Percentiles rank a stretch among this genome's conserved stretches.
phyloP scores from a whole-genome alignment of 2,797 vertebrate species.

The Leptoclinus maculatus region DNA sequence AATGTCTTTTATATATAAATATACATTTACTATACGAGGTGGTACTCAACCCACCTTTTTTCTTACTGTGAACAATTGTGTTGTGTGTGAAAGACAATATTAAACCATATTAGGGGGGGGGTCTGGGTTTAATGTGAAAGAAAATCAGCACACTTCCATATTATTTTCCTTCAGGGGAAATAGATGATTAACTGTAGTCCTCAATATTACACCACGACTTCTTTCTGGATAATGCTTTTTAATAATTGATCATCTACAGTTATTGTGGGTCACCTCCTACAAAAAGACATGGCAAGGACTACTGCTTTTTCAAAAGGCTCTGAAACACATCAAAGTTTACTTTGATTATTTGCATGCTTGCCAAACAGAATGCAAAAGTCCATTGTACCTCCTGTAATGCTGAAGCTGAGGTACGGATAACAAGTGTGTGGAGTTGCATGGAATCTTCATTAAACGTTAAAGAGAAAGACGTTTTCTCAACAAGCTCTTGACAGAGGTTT shows the following conservation, averaged over 20 bases:
- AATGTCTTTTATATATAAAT: not conserved
- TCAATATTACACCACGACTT: not conserved
- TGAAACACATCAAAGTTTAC: not conserved
- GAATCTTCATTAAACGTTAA: conserved; percentile 53
- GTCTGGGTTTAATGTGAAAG: not conserved
- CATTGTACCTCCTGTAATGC: conserved; percentile 8
- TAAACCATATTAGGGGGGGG: no score
- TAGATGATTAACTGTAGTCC: not conserved
- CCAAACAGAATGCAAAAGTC: conserved; percentile 5
- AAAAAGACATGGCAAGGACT: not conserved
- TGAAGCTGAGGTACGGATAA: conserved; percentile 8
- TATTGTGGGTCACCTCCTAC: not conserved
- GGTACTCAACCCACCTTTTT: not conserved
- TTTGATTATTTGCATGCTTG: not conserved
- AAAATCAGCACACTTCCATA: not conserved
- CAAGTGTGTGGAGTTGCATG: conserved; percentile 4
- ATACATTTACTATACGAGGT: not conserved
- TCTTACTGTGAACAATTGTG: not conserved
- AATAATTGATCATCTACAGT: conserved; percentile 1
- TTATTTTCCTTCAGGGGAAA: not conserved
- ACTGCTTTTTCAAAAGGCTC: not conserved
- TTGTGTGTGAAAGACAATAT: rapidly evolving
- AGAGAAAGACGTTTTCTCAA: conserved; percentile 23
- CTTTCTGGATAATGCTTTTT: not conserved
- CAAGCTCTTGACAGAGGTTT: conserved; percentile 38